Percentiles rank a stretch among this genome's conserved stretches.
Conservation (phyloP, 2,797 vertebrate genomes). For the Sorex maritimensis region DNA sequence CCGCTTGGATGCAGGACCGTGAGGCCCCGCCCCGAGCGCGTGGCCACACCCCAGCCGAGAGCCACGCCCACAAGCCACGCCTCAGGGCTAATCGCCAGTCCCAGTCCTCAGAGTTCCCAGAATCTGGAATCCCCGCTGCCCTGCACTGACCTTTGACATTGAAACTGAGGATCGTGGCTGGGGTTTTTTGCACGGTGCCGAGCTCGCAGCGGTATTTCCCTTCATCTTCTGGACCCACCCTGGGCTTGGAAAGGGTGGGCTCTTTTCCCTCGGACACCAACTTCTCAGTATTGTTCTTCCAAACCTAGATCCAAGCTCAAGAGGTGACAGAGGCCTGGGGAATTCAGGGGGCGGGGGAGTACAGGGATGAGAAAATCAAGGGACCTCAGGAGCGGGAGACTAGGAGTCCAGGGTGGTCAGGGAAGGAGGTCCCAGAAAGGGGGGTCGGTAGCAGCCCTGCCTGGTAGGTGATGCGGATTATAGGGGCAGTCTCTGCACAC, state of each 20-base stretch:
- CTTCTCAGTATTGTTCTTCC: conserved; percentile 70
- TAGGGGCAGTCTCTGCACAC: conserved; percentile 9
- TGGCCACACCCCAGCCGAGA: background rate
- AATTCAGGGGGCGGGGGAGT: conserved; percentile 44
- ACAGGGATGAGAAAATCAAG: conserved; percentile 39
- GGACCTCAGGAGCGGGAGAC: background rate
- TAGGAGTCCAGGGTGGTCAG: background rate
- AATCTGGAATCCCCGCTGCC: no score
- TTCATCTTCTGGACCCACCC: conserved; percentile 51
- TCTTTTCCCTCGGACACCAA: conserved; percentile 63
- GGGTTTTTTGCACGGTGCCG: background rate
- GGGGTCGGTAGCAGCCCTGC: background rate
- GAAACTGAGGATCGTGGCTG: conserved; percentile 56
- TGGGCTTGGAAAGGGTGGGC: conserved; percentile 70
- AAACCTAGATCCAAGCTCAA: conserved; percentile 85
- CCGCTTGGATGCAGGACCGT: background rate
- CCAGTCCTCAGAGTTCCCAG: no score
- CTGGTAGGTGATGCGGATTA: background rate
- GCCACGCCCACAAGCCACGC: background rate
- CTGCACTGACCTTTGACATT: conserved; percentile 73
- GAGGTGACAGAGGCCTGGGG: conserved; percentile 77
- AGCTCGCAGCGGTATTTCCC: conserved; percentile 77
- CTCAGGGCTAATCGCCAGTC: background rate
- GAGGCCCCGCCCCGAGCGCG: background rate
- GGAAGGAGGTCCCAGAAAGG: background rate